Evolutionary conservation across 1,140 invertebrate species (phyloP).

Genomic region (Adoxophyes honmai): DNA sequence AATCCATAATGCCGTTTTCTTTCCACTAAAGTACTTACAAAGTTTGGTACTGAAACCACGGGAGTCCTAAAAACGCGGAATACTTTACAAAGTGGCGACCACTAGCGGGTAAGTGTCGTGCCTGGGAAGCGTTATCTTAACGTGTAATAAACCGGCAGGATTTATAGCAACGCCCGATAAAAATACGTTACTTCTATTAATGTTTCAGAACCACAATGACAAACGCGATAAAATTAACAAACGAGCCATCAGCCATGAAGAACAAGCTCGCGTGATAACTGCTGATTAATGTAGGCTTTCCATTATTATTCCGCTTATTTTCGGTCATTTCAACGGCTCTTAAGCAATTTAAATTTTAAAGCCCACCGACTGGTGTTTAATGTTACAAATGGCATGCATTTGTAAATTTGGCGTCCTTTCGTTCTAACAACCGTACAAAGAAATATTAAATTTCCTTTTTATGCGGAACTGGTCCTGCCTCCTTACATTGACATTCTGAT

Average conservation of each 20-base stretch:
- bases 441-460: too few species aligned
- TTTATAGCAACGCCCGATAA: constrained; percentile 6
- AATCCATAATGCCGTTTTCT: too few species aligned
- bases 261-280: constrained; percentile 29
- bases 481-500: too few species aligned
- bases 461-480: too few species aligned
- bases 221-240: constrained; percentile 15
- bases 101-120: background rate
- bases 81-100: too few species aligned
- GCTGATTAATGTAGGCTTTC: constrained; percentile 28
- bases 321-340: background rate
- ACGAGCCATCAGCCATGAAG: constrained; percentile 20
- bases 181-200: constrained; percentile 14
- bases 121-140: constrained; percentile 11
- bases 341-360: background rate
- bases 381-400: too few species aligned
- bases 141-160: constrained; percentile 4
- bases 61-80: too few species aligned
- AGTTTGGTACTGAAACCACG: too few species aligned
- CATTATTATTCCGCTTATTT: constrained; percentile 17
- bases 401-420: too few species aligned
- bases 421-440: too few species aligned
- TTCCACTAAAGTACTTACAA: too few species aligned
- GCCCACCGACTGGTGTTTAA: too few species aligned
- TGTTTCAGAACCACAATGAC: constrained; percentile 6